Evolutionary conservation across 1,140 invertebrate species (phyloP), one percentile per base, ranked within the genome.

Genomic region (Hormaphis cornu): DNA sequence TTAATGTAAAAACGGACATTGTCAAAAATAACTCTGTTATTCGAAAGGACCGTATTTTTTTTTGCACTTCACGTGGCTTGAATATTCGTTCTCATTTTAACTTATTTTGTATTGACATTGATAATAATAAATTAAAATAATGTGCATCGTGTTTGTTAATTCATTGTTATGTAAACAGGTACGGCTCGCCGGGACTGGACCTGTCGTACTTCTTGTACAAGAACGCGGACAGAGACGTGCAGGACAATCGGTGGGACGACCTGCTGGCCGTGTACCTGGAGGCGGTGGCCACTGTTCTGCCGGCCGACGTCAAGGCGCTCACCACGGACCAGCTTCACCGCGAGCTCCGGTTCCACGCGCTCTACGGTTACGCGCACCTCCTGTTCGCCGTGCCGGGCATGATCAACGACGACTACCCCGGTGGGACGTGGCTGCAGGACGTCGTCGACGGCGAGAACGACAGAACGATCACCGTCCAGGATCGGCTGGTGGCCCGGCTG

Each of bases 191-290:
- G 0, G 72, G 74, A 0, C 70, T 78, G 1, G 81, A 82, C 33
- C 33, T 81, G 6, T 75, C 77, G 0, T 78, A 78, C 16, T 79
- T 78, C 22, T 18, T 81, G 1, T 80, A 76, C 70, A 61, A 80
- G 6, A 76, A 75, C 53, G 76, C 76, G 1, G 70, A 74, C 3
- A 63, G 24, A 0, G 69, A 74, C 3, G 16, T 74, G n/a, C 74
- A 72, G 71, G 63, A 42, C 61, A 50, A 72, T 0, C 70, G 75
- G 28, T 76, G 78, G 26, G 59, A 74, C 3, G 69, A 76, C 0
- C 54, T 81, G 0, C 70, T 81, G 3, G 28, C 70, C 18, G 69
- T 53, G 0, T 82, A 82, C 53, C 73, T 77, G 30, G 71, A 76
- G 0, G 50, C 72, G 0, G 42, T 78, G 5, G 20, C 12, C 10